A percentile compares a stretch with the other conserved stretches of the same genome.
Evolutionary conservation across 2,113 vertebrate genomes (phyloP).

Genomic region (Scalopus aquaticus): DNA sequence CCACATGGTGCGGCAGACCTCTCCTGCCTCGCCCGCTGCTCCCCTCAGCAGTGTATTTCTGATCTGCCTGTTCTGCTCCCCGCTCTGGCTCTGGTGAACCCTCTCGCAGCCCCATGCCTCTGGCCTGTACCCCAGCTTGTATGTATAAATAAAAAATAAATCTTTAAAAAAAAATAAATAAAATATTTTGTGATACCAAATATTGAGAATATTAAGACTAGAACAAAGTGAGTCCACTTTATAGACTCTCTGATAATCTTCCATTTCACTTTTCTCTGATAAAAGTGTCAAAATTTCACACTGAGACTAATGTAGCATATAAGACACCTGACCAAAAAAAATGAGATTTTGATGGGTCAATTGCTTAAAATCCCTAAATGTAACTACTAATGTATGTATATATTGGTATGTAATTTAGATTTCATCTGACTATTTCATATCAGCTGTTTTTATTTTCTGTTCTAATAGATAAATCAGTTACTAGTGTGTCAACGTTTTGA

Average conservation of each 20-base stretch:
- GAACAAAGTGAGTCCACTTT: background rate
- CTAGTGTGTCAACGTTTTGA: slow-evolving; percentile 88
- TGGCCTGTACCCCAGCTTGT: no score
- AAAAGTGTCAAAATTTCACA: background rate
- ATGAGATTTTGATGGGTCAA: background rate
- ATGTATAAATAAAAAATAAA: no score
- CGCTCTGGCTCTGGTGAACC: no score
- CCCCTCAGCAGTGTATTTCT: no score
- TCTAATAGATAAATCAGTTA: slow-evolving; percentile 87
- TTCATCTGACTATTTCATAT: background rate
- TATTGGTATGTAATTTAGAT: background rate
- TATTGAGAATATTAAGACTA: background rate
- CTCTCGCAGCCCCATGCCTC: no score
- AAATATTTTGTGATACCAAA: background rate
- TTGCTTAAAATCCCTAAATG: background rate
- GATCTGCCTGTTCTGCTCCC: no score
- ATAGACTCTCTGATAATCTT: background rate
- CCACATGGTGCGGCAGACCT: no score
- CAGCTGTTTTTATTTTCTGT: slow-evolving; percentile 5
- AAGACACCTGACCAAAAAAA: background rate
- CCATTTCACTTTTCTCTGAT: background rate
- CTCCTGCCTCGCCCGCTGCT: no score
- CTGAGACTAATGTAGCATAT: background rate
- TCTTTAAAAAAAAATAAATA: no score
- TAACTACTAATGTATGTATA: background rate